Base-by-base conservation (phyloP, 2,797 vertebrate genomes). In the Cyprinella venusta region DNA sequence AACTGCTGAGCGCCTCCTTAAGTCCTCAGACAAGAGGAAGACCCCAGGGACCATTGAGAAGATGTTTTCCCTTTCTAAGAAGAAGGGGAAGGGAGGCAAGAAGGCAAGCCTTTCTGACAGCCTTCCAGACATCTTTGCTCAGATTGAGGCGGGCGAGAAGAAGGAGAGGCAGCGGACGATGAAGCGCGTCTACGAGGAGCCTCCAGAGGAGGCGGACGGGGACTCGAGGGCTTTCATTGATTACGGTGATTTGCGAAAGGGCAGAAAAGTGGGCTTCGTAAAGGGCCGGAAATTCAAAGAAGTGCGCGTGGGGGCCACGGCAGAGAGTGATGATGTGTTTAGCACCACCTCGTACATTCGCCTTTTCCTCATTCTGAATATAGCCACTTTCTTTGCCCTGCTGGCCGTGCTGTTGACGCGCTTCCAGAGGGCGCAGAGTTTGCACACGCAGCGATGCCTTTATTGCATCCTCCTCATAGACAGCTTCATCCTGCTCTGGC, bases 361-460 rank as follows among this genome's bases (percentile, higher is more conserved):
- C 61, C 93, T 99, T 3, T 99, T 99, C 88, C 94, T 99, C 48
- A 94, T 99, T 77, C 90, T 98, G 86, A 99, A 99, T 92, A 99
- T 97, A 13, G 93, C 94, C 63, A 97, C 97, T 80, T 99, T 99
- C 92, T 96, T 99, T 79, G 90, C 97, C 90, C 95, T 99, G 90
- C 88, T 99, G 90, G 95, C 96, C 4, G 93, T 97, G 91, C 94
- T 98, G 82, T 90, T 98, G 88, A 97, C 95, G 0, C 96, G 96
- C 77, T 97, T 98, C 85, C 96, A 97, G 90, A 96, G 94, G 86
- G 95, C 94, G 21, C 96, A 96, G 68, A 98, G 95, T 90, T 93
- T 98, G 59, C 95, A 97, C 84, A 94, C 96, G 5, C 97, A 99
- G 90, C 94, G 96, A 83, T 98, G 96, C 82, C 96, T 99, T 77